Conservation (phyloP, 2,113 vertebrate genomes). For the Tychaedon coryphoeus region DNA sequence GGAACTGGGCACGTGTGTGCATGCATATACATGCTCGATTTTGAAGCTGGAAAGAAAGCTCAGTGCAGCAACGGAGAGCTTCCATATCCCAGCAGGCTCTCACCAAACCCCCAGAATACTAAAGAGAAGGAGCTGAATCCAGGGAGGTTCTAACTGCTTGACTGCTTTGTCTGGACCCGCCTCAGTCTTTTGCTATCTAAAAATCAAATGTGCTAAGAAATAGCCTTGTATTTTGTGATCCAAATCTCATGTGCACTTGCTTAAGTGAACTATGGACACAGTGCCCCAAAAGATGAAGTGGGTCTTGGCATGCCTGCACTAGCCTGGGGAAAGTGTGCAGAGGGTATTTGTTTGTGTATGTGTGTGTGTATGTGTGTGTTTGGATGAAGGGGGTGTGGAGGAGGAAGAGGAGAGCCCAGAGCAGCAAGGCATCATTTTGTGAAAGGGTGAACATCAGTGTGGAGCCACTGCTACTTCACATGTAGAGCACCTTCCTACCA, state of each 20-base stretch:
- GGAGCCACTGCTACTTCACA: not conserved
- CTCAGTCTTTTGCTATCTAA: not conserved
- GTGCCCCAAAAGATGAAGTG: not conserved
- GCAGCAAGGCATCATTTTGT: not conserved
- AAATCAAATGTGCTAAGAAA: constrained; percentile 2
- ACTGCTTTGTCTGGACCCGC: not conserved
- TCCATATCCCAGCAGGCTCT: not conserved
- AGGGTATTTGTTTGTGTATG: not conserved
- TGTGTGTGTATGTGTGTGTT: not conserved
- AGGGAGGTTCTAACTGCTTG: not conserved
- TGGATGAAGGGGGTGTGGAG: not conserved
- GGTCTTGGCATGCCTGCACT: not conserved
- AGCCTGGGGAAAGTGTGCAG: not conserved
- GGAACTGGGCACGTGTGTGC: not conserved
- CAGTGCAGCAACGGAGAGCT: not conserved
- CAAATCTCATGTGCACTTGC: not conserved
- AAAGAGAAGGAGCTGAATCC: not conserved
- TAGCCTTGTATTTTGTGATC: not conserved
- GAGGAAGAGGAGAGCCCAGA: not conserved
- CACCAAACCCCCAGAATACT: not conserved
- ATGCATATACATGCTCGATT: not conserved
- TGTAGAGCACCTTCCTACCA: not conserved
- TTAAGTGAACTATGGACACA: not conserved
- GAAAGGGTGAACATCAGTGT: not conserved
- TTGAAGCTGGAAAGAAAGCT: not conserved